Evolutionary conservation across 2,113 vertebrate species (phyloP).

Genomic region (Rhodinocichla rosea): DNA sequence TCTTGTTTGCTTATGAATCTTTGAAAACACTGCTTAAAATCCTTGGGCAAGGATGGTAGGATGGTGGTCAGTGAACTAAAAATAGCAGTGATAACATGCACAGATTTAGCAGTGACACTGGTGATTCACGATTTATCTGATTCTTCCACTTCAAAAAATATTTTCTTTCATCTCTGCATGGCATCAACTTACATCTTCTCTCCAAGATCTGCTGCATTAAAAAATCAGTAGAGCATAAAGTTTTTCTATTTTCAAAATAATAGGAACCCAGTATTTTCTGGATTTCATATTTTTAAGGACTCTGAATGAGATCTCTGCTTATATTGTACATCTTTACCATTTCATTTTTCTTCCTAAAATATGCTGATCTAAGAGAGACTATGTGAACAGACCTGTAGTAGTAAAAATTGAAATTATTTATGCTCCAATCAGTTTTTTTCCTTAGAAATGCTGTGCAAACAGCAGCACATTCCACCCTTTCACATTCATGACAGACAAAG

Average conservation of each 20-base stretch:
- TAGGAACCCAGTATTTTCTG: background rate
- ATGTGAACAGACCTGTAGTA: background rate
- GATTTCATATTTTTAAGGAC: background rate
- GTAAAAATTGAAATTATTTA: background rate
- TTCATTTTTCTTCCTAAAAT: background rate
- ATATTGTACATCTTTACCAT: background rate
- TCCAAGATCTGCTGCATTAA: slow-evolving; percentile 41
- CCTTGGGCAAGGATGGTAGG: background rate
- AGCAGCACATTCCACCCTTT: background rate
- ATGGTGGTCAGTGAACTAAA: slow-evolving; percentile 38
- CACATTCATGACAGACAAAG: background rate
- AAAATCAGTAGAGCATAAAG: slow-evolving; percentile 51
- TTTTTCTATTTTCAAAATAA: slow-evolving; percentile 9
- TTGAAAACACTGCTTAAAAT: slow-evolving; percentile 15
- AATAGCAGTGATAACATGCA: slow-evolving; percentile 5
- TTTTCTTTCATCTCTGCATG: slow-evolving; percentile 35
- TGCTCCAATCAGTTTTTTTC: background rate
- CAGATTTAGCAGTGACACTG: background rate
- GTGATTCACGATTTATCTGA: slow-evolving; percentile 56
- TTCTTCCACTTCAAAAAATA: slow-evolving; percentile 59
- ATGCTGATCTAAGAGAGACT: background rate
- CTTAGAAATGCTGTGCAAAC: background rate
- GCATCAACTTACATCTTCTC: slow-evolving; percentile 46
- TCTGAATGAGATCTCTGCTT: background rate
- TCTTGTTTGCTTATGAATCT: background rate